Percentiles rank a stretch among this genome's conserved stretches.
phyloP scores from a whole-genome alignment of 2,888 invertebrate species.

The Andrena camellia region DNA sequence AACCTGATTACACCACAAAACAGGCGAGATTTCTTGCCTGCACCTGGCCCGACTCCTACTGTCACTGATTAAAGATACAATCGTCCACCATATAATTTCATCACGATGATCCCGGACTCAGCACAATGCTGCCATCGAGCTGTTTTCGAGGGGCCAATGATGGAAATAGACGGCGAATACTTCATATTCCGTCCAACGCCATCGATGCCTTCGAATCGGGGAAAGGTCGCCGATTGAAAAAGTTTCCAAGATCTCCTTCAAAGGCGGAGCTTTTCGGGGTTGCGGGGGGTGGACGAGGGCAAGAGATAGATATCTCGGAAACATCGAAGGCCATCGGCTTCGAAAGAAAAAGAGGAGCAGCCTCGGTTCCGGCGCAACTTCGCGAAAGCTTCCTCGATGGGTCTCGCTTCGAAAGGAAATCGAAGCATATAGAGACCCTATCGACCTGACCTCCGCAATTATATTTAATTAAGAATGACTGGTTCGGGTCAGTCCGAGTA shows the following conservation, averaged over 20 bases:
- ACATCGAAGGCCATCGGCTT: conserved; percentile 68
- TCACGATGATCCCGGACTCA: not conserved
- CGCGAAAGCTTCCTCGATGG: conserved; percentile 35
- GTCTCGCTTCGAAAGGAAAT: conserved; percentile 50
- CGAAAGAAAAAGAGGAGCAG: conserved; percentile 51
- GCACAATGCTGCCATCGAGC: conserved; percentile 9
- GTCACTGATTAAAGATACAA: not conserved
- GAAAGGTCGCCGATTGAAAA: conserved; percentile 78
- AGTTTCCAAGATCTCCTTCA: conserved; percentile 72
- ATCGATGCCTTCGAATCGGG: conserved; percentile 44
- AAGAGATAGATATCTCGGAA: conserved; percentile 70
- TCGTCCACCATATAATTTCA: not conserved
- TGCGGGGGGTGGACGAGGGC: not conserved
- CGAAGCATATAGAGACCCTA: conserved; percentile 51
- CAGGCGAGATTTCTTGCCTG: not conserved
- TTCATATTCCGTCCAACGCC: conserved; percentile 61
- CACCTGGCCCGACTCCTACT: too few species aligned
- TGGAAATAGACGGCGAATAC: conserved; percentile 62
- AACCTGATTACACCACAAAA: conserved; percentile 20
- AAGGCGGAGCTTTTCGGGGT: conserved; percentile 37
- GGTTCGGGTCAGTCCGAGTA: conserved; percentile 45
- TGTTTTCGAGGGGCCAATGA: conserved; percentile 36
- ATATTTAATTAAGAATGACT: conserved; percentile 72
- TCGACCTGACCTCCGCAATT: conserved; percentile 58
- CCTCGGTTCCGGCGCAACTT: conserved; percentile 31